Evolutionary conservation across 2,888 invertebrate genomes (phyloP).

Genomic region (Petrolisthes cinctipes): DNA sequence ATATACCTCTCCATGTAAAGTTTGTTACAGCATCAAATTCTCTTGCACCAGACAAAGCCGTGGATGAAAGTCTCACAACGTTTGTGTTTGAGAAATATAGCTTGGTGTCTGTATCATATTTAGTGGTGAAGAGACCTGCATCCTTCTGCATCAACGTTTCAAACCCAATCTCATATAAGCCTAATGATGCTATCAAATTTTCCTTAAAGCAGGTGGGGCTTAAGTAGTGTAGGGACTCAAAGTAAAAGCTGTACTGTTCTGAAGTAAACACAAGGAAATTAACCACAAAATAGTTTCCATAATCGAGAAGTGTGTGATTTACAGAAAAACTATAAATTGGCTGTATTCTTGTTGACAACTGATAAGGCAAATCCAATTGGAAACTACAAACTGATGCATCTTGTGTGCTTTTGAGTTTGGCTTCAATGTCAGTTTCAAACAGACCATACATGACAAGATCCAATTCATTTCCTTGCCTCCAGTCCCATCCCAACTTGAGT

Average conservation of each 20-base stretch:
- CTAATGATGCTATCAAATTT: conserved; percentile 20
- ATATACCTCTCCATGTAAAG: conserved; percentile 26
- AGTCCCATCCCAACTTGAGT: not conserved
- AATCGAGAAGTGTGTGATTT: conserved; percentile 30
- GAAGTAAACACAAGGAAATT: not conserved
- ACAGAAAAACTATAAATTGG: not conserved
- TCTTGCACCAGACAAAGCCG: not conserved
- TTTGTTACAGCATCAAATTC: conserved; percentile 17
- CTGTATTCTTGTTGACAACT: not conserved
- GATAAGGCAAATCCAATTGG: not conserved
- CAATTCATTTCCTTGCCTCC: not conserved
- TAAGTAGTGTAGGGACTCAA: conserved; percentile 15
- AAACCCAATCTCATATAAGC: conserved; percentile 30
- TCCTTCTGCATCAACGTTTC: conserved; percentile 2
- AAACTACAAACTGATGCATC: not conserved
- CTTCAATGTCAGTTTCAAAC: not conserved
- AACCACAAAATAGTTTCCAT: conserved; percentile 18
- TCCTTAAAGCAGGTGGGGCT: conserved; percentile 22
- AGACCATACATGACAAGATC: not conserved
- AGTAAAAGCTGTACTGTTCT: conserved; percentile 3
- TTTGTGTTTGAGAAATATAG: not conserved
- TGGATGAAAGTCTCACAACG: conserved; percentile 20
- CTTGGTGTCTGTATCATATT: not conserved
- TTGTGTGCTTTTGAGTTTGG: not conserved
- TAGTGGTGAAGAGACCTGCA: conserved; percentile 6